These are phyloP conservation scores for Drepana arcuata DNA, from an alignment of 1,140 invertebrate species.

Conservation along the genomic window DNA sequence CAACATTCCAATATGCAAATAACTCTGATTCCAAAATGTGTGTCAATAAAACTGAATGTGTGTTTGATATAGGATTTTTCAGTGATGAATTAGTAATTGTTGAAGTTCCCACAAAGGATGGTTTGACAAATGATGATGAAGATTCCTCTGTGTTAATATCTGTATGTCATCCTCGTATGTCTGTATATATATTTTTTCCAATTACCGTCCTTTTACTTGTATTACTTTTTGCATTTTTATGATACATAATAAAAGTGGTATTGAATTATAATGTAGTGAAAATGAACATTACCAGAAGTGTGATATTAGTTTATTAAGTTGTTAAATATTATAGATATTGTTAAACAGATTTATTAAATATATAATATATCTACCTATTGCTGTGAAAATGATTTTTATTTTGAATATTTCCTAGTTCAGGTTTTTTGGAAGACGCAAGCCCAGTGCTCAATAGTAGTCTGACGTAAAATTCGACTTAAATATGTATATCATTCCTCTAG, in stretches of 20 bases:
- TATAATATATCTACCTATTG: too few species aligned
- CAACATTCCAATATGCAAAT: constrained; percentile 84
- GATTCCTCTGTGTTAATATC: constrained; percentile 80
- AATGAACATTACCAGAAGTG: constrained; percentile 53
- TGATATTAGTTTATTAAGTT: constrained; percentile 59
- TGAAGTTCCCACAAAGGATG: constrained; percentile 85
- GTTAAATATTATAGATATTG: constrained; percentile 6
- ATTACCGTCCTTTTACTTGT: constrained; percentile 82
- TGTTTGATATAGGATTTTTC: constrained; percentile 78
- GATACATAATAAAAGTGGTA: constrained; percentile 47
- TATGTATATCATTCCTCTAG: too few species aligned
- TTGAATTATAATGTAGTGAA: constrained; percentile 44
- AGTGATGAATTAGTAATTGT: constrained; percentile 84
- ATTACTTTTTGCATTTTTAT: constrained; percentile 84
- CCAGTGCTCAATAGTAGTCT: too few species aligned
- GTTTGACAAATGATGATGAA: constrained; percentile 81
- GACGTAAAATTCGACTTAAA: too few species aligned
- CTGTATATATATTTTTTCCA: constrained; percentile 84
- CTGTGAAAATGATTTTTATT: too few species aligned
- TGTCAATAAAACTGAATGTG: constrained; percentile 83
- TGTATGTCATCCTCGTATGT: constrained; percentile 82
- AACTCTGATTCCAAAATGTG: constrained; percentile 78
- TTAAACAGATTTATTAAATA: too few species aligned
- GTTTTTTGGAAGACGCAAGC: too few species aligned
- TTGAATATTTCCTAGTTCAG: too few species aligned